Conservation (phyloP, 2,797 vertebrate genomes). For the Danio albolineatus region DNA sequence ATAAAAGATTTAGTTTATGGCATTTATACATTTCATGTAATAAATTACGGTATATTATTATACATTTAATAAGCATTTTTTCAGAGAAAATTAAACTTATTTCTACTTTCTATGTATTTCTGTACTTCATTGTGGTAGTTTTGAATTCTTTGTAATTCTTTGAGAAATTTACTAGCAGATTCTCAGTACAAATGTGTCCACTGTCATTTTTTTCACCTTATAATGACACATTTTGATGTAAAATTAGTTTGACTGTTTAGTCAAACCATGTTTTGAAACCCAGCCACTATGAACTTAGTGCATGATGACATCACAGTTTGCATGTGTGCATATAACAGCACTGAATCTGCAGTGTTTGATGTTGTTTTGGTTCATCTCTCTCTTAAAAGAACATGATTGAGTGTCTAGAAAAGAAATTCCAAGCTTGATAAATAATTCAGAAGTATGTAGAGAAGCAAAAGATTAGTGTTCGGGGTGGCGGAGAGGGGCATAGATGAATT, state of each 20-base stretch:
- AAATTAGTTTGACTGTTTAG: conserved; percentile 1
- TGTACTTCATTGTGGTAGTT: no score
- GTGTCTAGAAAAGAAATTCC: conserved; percentile 14
- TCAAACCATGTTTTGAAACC: not conserved
- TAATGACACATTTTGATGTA: not conserved
- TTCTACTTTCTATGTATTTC: no score
- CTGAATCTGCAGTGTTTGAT: not conserved
- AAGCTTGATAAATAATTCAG: conserved; percentile 58
- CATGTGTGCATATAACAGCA: not conserved
- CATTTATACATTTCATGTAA: not conserved
- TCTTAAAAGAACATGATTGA: conserved; percentile 22
- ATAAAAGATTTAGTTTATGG: not conserved
- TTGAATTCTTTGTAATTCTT: no score
- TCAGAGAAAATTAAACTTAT: not conserved
- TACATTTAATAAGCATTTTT: not conserved
- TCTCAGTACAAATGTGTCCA: no score
- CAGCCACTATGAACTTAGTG: not conserved
- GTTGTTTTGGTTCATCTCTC: conserved; percentile 18
- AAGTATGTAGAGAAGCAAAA: conserved; percentile 58
- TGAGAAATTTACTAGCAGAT: no score
- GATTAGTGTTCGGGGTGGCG: conserved; percentile 68
- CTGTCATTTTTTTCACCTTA: no score
- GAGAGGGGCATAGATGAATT: conserved; percentile 63
- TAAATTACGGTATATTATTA: not conserved
- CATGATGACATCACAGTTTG: not conserved